Evolutionary conservation across 2,888 invertebrate species (phyloP).

Genomic region (Ceratothoa steindachneri): DNA sequence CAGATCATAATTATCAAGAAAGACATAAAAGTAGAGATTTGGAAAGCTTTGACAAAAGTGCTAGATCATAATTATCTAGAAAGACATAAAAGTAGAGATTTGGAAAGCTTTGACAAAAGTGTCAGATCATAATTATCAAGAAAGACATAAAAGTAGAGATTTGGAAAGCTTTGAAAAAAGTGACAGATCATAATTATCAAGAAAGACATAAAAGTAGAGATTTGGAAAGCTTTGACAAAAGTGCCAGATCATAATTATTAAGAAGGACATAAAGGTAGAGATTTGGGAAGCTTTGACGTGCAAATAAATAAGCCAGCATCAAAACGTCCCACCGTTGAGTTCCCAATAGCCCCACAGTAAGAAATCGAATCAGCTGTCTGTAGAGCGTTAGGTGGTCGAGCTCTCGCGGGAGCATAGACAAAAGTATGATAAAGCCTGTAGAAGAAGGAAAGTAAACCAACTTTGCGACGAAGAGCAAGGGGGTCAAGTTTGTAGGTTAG

Average conservation of each 20-base stretch:
- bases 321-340: background rate
- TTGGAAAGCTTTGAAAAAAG: too few relatives aligned
- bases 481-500: background rate
- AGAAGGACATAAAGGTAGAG: background rate
- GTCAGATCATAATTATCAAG: too few relatives aligned
- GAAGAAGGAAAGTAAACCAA: background rate
- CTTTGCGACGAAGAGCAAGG: background rate
- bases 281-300: background rate
- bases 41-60: too few relatives aligned
- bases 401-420: too few relatives aligned
- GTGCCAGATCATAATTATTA: background rate
- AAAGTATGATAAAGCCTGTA: background rate
- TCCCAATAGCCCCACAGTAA: background rate
- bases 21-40: too few relatives aligned
- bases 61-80: too few relatives aligned
- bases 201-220: too few relatives aligned
- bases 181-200: too few relatives aligned
- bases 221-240: background rate
- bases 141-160: too few relatives aligned
- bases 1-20: too few relatives aligned
- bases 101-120: too few relatives aligned
- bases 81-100: too few relatives aligned
- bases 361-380: background rate
- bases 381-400: background rate
- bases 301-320: background rate